These are phyloP conservation scores for Pogonocherus hispidulus DNA, from an alignment of 2,888 invertebrate species.

Conservation along the genomic window DNA sequence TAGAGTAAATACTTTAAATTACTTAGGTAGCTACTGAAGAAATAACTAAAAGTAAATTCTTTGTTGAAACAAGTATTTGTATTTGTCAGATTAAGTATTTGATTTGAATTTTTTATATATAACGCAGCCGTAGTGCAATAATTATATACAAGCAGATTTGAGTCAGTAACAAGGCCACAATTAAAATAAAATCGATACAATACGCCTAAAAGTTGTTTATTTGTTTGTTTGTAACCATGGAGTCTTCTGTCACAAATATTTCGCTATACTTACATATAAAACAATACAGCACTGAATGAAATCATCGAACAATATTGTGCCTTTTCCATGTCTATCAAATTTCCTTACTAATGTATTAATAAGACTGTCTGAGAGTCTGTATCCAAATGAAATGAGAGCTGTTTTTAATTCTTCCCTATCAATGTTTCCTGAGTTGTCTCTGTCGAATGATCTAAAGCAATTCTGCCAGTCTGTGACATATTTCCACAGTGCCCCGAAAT, in stretches of 20 bases:
- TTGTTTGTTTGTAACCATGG: not conserved
- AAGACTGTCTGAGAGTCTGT: conserved; percentile 86
- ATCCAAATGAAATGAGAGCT: conserved; percentile 92
- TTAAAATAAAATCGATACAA: not conserved
- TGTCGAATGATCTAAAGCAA: conserved; percentile 94
- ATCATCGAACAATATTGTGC: conserved; percentile 96
- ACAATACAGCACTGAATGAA: conserved; percentile 97
- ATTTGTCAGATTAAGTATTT: too few relatives aligned
- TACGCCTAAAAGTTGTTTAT: not conserved
- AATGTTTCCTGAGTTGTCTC: conserved; percentile 93
- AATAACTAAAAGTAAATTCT: too few relatives aligned
- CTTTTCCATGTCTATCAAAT: conserved; percentile 93
- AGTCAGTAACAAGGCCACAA: too few relatives aligned
- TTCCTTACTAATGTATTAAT: conserved; percentile 87
- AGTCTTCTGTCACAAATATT: not conserved
- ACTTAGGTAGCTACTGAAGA: too few relatives aligned
- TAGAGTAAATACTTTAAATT: not conserved
- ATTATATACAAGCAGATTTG: too few relatives aligned
- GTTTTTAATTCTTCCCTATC: conserved; percentile 91
- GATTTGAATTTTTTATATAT: too few relatives aligned
- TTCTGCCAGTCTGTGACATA: conserved; percentile 98
- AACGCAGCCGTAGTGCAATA: too few relatives aligned
- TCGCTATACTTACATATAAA: conserved; percentile 83
- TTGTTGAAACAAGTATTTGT: too few relatives aligned
- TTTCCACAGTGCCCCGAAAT: conserved; percentile 97